Base-by-base conservation (phyloP, 2,888 invertebrate species). In the Acanthoscelides obtectus region DNA sequence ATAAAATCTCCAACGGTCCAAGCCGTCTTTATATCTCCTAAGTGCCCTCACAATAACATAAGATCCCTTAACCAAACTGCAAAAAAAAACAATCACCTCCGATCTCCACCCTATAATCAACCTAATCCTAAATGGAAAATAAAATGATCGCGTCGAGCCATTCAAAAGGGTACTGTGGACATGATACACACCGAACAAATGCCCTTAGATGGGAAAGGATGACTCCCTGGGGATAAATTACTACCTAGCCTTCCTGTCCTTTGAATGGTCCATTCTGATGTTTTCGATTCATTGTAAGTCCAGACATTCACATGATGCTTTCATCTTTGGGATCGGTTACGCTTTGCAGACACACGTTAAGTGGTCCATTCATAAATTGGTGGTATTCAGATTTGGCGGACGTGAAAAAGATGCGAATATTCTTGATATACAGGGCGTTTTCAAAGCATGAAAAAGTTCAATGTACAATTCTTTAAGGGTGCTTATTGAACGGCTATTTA, bases 161-260 rank as follows among this genome's bases (percentile, higher is more conserved):
- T 45, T 45, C 45, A 45, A 45, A 45, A 45, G 45, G 45, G 45
- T 17, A 45, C 45, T 12, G 12, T 45, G 45, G 45, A 45, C 45
- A 45, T 45, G 45, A 45, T 45, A 45, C 45, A 45, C 45, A 12
- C 45, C 8, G 45, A 12, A 45, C 45, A 45, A 45, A 45, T 6
- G 45, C 45, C 45, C 63, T 74, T 72, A 71, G 71, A 74, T 27
- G 72, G 69, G 76, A 75, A 79, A 79, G 78, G 79, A 81, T 80
- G 79, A 77, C 78, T 80, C 80, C 80, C 80, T 72, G 77, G 79
- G 79, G 81, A 75, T 74, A 80, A 81, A 81, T 81, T 80, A 78
- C 79, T 80, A 78, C 80, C 80, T 79, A 79, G 71, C 68, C 74
- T 76, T 79, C 78, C 78, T 78, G 78, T 67, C 45, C 45, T 45